Base-by-base conservation (phyloP, 64 coral and sea anemone genomes). In the Montipora foliosa region DNA sequence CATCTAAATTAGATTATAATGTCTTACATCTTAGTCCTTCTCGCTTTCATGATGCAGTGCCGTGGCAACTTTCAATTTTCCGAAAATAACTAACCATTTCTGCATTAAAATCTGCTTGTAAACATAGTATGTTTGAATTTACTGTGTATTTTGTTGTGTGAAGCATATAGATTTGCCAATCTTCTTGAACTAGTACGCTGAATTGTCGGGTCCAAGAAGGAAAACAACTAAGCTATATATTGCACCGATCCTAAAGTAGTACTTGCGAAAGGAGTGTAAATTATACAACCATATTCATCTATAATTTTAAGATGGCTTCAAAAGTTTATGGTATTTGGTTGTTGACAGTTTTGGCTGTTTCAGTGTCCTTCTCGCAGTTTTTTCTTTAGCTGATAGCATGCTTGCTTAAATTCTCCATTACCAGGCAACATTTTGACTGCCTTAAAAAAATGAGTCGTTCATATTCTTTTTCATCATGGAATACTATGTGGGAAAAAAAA, bases 1-100 rank as follows among this genome's bases (percentile, higher is more conserved):
- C 81, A 48, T 25, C 17, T 13, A 68, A 72, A 50, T 86, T 72
- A 24, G 64, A 47, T 71, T 86, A 21, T 84, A 86, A 71, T 86
- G n/a, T 86, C 66, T 86, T 72, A 24, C n/a, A 15, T 76, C 5
- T 76, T 16, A 4, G 11, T 5, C 5, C 47, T 49, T 8, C 49
- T 78, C 47, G 16, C 16, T 78, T 78, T 16, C 14, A 19, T 5
- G 6, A 19, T 5, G 3, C 13, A 76, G 74, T 46, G 9, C 29
- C 8, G 37, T 76, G 45, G 37, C 8, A 76, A 45, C 11, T 76
- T 12, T 8, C 6, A 37, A 76, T 20, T 46, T 21, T 19, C n/a
- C 11, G 7, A 78, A 76, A 76, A 11, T 11, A 44, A 49, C 12
- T 50, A 78, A 82, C 17, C 47, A 19, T 59, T 59, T 10, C 51